phyloP scores from a whole-genome alignment of 2,113 vertebrate genomes.

The Sclerurus mexicanus region DNA sequence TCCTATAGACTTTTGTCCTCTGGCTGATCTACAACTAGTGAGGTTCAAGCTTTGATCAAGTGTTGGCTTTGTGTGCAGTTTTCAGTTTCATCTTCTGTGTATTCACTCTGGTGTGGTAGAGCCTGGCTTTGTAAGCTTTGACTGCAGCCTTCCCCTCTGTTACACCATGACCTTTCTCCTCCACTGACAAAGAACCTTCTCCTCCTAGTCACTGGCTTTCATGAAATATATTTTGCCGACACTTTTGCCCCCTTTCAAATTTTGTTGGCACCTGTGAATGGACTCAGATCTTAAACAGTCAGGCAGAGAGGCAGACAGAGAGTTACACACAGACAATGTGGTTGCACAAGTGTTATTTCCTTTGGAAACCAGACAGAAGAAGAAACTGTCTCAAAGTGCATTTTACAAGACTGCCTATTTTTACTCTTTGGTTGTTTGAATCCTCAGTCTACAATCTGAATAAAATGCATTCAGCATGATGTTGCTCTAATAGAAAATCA shows the following conservation, averaged over 20 bases:
- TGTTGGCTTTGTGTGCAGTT: background rate
- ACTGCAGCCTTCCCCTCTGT: background rate
- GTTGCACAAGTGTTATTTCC: slow-evolving; percentile 5
- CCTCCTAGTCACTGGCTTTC: background rate
- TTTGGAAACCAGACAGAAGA: slow-evolving; percentile 19
- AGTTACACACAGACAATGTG: background rate
- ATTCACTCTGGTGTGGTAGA: background rate
- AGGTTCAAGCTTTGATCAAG: background rate
- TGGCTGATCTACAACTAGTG: background rate
- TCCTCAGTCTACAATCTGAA: background rate
- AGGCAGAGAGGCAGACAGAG: background rate
- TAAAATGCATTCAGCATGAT: background rate
- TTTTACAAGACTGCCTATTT: background rate
- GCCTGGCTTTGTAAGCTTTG: background rate
- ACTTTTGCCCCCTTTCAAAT: background rate
- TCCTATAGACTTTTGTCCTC: background rate
- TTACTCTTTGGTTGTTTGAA: background rate
- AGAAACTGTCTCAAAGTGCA: background rate
- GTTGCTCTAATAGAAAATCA: background rate
- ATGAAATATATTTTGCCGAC: background rate
- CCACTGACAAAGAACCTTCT: background rate
- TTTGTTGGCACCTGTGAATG: background rate
- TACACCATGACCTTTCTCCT: background rate
- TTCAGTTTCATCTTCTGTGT: background rate
- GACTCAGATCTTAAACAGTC: background rate